Percentiles rank a stretch among this genome's conserved stretches.
These are phyloP conservation scores for Myotis daubentonii DNA, from an alignment of 2,797 vertebrate genomes.

Conservation along the genomic window DNA sequence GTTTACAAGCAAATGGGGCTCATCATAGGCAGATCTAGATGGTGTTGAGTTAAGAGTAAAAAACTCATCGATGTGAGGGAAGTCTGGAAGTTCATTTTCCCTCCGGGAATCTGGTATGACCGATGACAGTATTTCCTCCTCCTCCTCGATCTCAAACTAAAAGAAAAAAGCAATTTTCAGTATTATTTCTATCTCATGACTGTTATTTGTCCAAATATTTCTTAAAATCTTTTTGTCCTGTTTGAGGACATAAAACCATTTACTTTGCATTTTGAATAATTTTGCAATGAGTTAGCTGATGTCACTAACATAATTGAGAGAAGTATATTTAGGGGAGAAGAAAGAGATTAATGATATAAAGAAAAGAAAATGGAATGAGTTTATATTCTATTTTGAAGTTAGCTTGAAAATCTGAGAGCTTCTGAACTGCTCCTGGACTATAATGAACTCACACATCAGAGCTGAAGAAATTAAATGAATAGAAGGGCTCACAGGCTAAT, in stretches of 20 bases:
- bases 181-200: slow-evolving; percentile 22
- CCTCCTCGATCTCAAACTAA: slow-evolving; percentile 92
- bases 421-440: not conserved
- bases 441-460: not conserved
- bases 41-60: slow-evolving; percentile 91
- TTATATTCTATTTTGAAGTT: not conserved
- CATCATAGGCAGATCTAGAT: slow-evolving; percentile 88
- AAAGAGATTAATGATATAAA: not conserved
- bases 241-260: slow-evolving; percentile 1
- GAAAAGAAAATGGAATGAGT: not conserved
- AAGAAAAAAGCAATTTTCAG: slow-evolving; percentile 28
- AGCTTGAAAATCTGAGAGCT: not conserved
- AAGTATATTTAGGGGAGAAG: not conserved
- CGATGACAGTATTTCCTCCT: slow-evolving; percentile 93
- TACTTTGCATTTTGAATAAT: slow-evolving; percentile 7
- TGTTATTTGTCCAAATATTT: not conserved
- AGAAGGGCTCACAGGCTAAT: not conserved
- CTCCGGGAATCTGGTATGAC: slow-evolving; percentile 92
- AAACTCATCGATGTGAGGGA: slow-evolving; percentile 91
- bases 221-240: not conserved
- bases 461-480: not conserved
- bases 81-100: slow-evolving; percentile 90
- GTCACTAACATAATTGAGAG: not conserved
- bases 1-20: slow-evolving; percentile 88
- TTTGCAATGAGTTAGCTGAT: not conserved